Evolutionary conservation across 2,888 invertebrate genomes (phyloP).

Genomic region (Subacronicta megacephala): DNA sequence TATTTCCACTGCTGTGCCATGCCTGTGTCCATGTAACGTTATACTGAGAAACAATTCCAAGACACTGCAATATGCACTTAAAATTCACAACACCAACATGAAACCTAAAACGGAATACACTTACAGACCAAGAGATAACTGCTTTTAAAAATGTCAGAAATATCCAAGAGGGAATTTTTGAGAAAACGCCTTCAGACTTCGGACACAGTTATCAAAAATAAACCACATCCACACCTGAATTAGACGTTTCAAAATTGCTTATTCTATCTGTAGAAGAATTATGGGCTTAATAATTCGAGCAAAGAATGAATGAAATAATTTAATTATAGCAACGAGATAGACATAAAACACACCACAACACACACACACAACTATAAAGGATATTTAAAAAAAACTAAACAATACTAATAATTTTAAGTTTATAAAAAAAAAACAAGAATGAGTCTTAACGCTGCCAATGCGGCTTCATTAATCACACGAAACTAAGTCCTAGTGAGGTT

Average conservation of each 20-base stretch:
- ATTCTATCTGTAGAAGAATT: slow-evolving; percentile 52
- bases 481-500: no score
- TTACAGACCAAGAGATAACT: slow-evolving; percentile 26
- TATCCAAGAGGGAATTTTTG: slow-evolving; percentile 45
- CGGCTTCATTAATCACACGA: no score
- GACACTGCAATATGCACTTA: slow-evolving; percentile 7
- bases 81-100: slow-evolving; percentile 10
- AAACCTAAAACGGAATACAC: slow-evolving; percentile 32
- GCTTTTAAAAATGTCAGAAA: slow-evolving; percentile 47
- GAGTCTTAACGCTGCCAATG: no score
- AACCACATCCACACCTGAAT: slow-evolving; percentile 58
- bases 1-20: no score
- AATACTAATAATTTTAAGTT: no score
- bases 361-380: no score
- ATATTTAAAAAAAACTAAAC: no score
- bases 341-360: no score
- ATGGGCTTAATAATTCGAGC: neutral
- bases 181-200: slow-evolving; percentile 39
- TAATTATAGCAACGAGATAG: no score
- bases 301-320: no score
- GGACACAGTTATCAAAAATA: slow-evolving; percentile 52
- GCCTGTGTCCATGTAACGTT: neutral
- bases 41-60: slow-evolving; percentile 10
- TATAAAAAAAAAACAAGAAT: no score
- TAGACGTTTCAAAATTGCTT: slow-evolving; percentile 70